Percentiles rank a stretch among this genome's conserved stretches.
phyloP scores from a whole-genome alignment of 2,113 vertebrate species.

The Catharus bicknelli region DNA sequence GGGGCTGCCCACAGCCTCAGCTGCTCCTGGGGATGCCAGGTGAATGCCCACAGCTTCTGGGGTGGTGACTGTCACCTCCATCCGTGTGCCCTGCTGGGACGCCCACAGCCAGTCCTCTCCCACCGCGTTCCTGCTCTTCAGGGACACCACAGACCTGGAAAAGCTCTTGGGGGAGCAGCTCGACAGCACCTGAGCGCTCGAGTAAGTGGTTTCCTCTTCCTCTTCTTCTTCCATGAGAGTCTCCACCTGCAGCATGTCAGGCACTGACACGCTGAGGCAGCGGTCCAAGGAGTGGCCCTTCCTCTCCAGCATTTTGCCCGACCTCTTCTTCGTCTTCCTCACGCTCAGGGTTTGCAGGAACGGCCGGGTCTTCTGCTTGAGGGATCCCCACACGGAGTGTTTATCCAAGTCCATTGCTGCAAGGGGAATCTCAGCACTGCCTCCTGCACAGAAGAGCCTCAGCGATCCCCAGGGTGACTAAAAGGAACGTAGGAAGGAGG shows the following conservation, averaged over 20 bases:
- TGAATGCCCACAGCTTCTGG: background rate
- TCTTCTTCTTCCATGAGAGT: background rate
- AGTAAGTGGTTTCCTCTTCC: constrained; percentile 45
- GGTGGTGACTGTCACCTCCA: background rate
- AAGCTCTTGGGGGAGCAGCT: constrained; percentile 59
- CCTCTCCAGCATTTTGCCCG: constrained; percentile 50
- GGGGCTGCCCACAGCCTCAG: background rate
- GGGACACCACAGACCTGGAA: constrained; percentile 41
- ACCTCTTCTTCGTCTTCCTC: constrained; percentile 68
- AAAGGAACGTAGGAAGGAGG: constrained; percentile 17
- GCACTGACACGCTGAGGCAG: constrained; percentile 76
- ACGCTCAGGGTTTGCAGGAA: constrained; percentile 72
- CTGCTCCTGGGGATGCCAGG: background rate
- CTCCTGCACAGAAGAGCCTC: background rate
- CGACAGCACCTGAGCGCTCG: constrained; percentile 23
- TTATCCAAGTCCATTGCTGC: constrained; percentile 79
- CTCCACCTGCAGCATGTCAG: constrained; percentile 74
- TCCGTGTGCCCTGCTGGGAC: background rate
- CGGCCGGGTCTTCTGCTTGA: constrained; percentile 76
- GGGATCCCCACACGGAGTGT: constrained; percentile 75
- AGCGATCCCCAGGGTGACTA: constrained; percentile 14
- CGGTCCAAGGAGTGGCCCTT: constrained; percentile 61
- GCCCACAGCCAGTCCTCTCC: constrained; percentile 65
- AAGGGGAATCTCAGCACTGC: background rate
- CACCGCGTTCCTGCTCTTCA: constrained; percentile 38